phyloP scores from a whole-genome alignment of 2,888 invertebrate species.

The Chrysodeixis includens region DNA sequence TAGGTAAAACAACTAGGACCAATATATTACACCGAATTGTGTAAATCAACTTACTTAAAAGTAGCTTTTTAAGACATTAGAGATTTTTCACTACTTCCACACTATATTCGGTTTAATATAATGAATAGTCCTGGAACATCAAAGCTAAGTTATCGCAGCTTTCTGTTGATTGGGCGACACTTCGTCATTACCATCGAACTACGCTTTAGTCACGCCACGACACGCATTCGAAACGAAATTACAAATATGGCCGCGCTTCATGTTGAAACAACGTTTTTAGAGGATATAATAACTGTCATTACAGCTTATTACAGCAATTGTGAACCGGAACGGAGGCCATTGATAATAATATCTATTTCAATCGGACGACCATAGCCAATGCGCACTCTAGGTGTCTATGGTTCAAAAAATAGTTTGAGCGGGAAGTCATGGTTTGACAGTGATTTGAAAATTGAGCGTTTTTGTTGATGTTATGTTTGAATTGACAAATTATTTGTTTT shows the following conservation, averaged over 20 bases:
- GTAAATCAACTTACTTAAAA: not conserved
- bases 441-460: not conserved
- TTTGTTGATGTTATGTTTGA: not conserved
- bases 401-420: slow-evolving; percentile 9
- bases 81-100: not conserved
- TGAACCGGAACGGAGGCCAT: slow-evolving; percentile 51
- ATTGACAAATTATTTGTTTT: not conserved
- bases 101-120: no score
- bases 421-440: not conserved
- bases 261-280: slow-evolving; percentile 56
- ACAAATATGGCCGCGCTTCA: slow-evolving; percentile 52
- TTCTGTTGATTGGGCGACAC: slow-evolving; percentile 50
- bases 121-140: no score
- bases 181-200: slow-evolving; percentile 44
- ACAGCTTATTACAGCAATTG: slow-evolving; percentile 67
- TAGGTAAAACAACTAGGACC: no score
- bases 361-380: slow-evolving; percentile 64
- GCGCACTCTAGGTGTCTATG: slow-evolving; percentile 38
- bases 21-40: not conserved
- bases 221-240: slow-evolving; percentile 50
- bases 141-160: slow-evolving; percentile 24
- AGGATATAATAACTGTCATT: slow-evolving; percentile 66
- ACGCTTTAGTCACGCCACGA: slow-evolving; percentile 55
- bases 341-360: slow-evolving; percentile 73
- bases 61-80: not conserved